Evolutionary conservation across 2,113 vertebrate genomes (phyloP).

Genomic region (Eira barbara): DNA sequence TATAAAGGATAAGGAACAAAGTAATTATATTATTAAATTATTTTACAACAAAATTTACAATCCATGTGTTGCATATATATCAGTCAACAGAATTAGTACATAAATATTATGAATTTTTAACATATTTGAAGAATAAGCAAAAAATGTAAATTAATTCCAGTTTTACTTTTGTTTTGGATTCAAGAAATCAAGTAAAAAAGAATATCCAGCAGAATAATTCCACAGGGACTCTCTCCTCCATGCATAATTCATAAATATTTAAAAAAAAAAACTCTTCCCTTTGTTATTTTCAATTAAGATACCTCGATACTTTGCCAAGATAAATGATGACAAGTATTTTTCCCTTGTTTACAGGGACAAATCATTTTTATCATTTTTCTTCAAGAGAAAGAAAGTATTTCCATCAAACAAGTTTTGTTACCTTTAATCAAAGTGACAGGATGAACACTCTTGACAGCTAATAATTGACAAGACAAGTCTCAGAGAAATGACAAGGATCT

Average conservation of each 20-base stretch:
- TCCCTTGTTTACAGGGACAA: background rate
- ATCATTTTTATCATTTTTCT: constrained; percentile 7
- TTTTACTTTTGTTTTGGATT: background rate
- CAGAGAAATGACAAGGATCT: background rate
- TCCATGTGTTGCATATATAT: background rate
- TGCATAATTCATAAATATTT: background rate
- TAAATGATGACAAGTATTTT: constrained; percentile 19
- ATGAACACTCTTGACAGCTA: background rate
- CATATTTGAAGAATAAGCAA: background rate
- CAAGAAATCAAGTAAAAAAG: constrained; percentile 14
- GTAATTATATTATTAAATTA: background rate
- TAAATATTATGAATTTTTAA: constrained; percentile 3
- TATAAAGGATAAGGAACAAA: background rate
- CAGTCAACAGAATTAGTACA: background rate
- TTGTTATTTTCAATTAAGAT: constrained; percentile 29
- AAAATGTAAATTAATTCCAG: background rate
- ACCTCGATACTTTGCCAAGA: background rate
- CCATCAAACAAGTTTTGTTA: constrained; percentile 22
- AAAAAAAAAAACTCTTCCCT: background rate
- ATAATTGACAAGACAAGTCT: background rate
- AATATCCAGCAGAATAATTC: background rate
- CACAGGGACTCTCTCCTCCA: background rate
- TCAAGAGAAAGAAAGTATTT: constrained; percentile 1
- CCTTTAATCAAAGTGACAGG: background rate
- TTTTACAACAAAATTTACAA: background rate